Base-by-base conservation (phyloP, 2,888 invertebrate genomes). In the Thalpophila matura region DNA sequence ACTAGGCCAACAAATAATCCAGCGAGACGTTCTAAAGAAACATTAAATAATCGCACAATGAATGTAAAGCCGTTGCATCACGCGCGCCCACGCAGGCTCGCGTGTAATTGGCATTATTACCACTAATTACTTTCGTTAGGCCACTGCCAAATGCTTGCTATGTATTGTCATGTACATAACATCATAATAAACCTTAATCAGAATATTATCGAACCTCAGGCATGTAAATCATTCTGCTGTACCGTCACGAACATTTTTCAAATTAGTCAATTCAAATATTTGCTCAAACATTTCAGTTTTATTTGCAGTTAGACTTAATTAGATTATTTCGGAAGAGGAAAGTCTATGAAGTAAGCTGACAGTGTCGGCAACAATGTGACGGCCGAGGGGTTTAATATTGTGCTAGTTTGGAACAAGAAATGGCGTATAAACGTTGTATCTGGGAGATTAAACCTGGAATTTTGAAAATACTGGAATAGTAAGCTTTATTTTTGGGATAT, bases 51-150 rank as follows among this genome's bases (percentile, higher is more conserved):
- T 88, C 79, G 79, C 76, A 81, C 82, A 80, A 84, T 84, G 82
- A 85, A 81, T 81, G 74, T 82, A 79, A 76, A 82, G 70, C 76
- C 68, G 79, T 90, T 89, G 80, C 86, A 85, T 85, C 83, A 84
- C 78, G 69, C 77, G 67, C 82, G 79, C 88, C 87, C 86, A 89
- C 91, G 86, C 88, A 67, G 62, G 46, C 77, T 81, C 80, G 84
- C 82, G 80, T 82, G 84, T 91, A 90, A 91, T 92, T 93, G 91
- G 82, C 86, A 79, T 91, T 89, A 92, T 93, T 89, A 90, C 60
- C 77, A 84, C 76, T 87, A 85, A 90, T 92, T 89, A 90, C 88
- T 89, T 88, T 89, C 84, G 86, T 84, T 85, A 82, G 77, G 82
- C 79, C 81, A 83, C 80, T 74, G 80, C 68, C 80, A 69, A 80